These are phyloP conservation scores for Andrena cerasifolii DNA, from an alignment of 1,140 invertebrate species.

Conservation along the genomic window DNA sequence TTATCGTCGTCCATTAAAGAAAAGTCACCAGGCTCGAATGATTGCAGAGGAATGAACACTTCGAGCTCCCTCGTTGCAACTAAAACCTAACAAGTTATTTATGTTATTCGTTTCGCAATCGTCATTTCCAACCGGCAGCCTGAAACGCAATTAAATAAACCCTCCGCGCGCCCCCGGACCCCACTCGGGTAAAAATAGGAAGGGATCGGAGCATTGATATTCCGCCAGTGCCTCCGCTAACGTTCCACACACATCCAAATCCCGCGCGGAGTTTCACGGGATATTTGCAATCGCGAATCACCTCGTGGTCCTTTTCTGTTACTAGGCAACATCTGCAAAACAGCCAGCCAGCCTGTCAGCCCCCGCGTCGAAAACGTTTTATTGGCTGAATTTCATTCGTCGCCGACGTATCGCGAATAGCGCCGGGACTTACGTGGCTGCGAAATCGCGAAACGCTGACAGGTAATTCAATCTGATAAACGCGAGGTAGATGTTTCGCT, in stretches of 20 bases:
- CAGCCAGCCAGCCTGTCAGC: constrained; percentile 6
- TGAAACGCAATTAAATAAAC: constrained; percentile 26
- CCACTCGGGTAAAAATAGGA: too few relatives aligned
- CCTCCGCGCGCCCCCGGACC: not conserved
- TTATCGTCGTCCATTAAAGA: too few relatives aligned
- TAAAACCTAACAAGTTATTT: constrained; percentile 6
- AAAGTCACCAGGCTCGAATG: too few relatives aligned
- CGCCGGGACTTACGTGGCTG: not conserved
- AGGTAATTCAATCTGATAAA: constrained; percentile 50
- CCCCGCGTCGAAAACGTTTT: constrained; percentile 11
- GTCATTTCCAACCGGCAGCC: not conserved
- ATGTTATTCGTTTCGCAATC: not conserved
- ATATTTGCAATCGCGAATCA: constrained; percentile 24
- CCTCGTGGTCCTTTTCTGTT: not conserved
- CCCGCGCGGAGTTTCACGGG: constrained; percentile 11
- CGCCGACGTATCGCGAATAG: constrained; percentile 19
- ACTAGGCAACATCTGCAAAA: constrained; percentile 28
- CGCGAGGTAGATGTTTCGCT: constrained; percentile 1
- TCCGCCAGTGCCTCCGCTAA: not conserved
- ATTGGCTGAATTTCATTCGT: constrained; percentile 39
- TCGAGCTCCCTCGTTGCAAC: not conserved
- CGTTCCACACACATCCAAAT: constrained; percentile 27
- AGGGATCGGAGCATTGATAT: constrained; percentile 10
- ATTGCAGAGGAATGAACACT: too few relatives aligned
- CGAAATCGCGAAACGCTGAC: constrained; percentile 47